Percentiles rank a stretch among this genome's conserved stretches.
phyloP scores from a whole-genome alignment of 2,797 vertebrate genomes.

The Furcifer pardalis region DNA sequence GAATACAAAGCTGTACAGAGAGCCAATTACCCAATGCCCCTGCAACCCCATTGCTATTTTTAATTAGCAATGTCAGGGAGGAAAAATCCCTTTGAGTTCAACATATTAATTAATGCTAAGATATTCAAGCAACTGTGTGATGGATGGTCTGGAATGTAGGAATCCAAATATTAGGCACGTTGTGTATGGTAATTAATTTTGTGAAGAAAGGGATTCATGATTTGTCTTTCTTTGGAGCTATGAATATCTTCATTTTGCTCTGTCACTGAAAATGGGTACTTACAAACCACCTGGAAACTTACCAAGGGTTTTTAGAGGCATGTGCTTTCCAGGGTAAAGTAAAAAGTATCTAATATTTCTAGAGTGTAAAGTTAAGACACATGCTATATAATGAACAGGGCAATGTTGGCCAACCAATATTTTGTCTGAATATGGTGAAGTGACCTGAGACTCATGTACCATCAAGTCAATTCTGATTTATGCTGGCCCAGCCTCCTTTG shows the following conservation, averaged over 20 bases:
- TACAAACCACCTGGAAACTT: neutral
- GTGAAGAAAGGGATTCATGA: neutral
- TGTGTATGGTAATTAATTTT: slow-evolving; percentile 23
- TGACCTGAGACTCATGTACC: no score
- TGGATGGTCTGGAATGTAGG: slow-evolving; percentile 6
- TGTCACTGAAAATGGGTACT: neutral
- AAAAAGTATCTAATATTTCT: neutral
- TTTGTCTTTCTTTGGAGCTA: neutral
- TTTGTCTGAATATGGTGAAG: neutral
- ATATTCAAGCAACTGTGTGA: slow-evolving; percentile 18
- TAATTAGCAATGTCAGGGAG: slow-evolving; percentile 49
- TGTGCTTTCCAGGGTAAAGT: neutral
- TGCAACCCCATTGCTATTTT: slow-evolving; percentile 27
- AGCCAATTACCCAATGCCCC: slow-evolving; percentile 40
- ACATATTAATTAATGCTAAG: slow-evolving; percentile 20
- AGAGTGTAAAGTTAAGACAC: neutral
- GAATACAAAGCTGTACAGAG: slow-evolving; percentile 50
- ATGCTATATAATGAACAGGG: neutral
- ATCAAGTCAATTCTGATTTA: no score
- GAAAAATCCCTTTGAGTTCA: slow-evolving; percentile 31
- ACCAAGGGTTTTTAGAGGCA: neutral
- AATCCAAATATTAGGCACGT: slow-evolving; percentile 1
- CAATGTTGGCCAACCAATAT: neutral
- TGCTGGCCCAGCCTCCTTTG: no score
- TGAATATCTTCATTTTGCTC: slow-evolving; percentile 38